Percentiles rank a stretch among this genome's conserved stretches.
Evolutionary conservation across 2,113 vertebrate genomes (phyloP).

Genomic region (Catagonus wagneri): DNA sequence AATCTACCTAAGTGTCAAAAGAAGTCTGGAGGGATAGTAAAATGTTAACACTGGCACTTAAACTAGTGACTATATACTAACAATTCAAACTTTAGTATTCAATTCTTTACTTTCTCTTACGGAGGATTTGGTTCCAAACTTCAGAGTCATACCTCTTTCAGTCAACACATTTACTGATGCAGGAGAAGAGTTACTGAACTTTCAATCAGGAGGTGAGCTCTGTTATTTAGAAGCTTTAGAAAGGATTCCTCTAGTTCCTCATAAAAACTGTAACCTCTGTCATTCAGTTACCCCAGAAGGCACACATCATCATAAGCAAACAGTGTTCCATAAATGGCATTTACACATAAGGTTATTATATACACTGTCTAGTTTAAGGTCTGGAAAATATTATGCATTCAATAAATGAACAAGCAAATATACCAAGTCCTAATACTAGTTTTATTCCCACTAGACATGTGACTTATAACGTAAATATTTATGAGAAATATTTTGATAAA

Average conservation of each 20-base stretch:
- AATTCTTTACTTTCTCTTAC: neutral
- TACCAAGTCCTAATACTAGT: neutral
- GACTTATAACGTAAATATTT: neutral
- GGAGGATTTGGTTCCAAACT: neutral
- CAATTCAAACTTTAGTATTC: neutral
- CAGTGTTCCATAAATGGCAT: neutral
- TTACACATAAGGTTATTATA: neutral
- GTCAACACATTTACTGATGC: neutral
- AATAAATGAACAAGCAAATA: neutral
- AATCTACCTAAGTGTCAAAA: neutral
- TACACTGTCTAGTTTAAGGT: neutral
- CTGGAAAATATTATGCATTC: neutral
- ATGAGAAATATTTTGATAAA: constrained; percentile 43
- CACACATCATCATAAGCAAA: neutral
- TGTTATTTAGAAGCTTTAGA: neutral
- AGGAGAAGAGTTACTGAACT: neutral
- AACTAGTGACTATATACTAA: neutral
- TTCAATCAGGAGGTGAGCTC: neutral
- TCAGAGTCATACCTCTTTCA: neutral
- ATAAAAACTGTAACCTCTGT: neutral
- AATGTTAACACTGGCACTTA: neutral
- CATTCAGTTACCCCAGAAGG: neutral
- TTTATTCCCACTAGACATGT: neutral
- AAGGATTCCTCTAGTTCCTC: neutral
- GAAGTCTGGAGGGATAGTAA: neutral